Percentiles rank a stretch among this genome's conserved stretches.
Evolutionary conservation across 2,113 vertebrate genomes (phyloP).

Genomic region (Ardeotis arabs): DNA sequence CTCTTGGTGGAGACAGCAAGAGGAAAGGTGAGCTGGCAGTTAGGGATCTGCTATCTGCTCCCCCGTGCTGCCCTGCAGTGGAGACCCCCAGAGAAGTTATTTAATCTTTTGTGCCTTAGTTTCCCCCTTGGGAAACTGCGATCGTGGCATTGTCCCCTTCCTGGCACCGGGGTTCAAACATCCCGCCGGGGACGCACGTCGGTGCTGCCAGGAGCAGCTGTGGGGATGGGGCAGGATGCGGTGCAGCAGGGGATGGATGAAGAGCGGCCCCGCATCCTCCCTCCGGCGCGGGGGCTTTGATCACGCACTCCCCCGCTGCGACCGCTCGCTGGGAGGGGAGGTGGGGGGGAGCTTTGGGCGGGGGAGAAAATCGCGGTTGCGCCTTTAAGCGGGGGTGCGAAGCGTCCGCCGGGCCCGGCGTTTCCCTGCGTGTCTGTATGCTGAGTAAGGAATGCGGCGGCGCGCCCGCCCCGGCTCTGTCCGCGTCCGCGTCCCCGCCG

Average conservation of each 20-base stretch:
- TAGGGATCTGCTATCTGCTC: not conserved
- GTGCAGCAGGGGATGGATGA: not conserved
- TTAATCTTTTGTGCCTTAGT: conserved; percentile 16
- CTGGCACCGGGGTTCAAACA: not conserved
- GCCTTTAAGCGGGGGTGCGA: conserved; percentile 62
- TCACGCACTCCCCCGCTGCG: not conserved
- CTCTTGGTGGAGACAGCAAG: not conserved
- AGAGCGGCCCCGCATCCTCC: not conserved
- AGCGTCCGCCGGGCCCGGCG: conserved; percentile 64
- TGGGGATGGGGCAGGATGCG: not conserved
- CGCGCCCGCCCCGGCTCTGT: conserved; percentile 62
- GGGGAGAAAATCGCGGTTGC: conserved; percentile 18
- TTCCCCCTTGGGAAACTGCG: not conserved
- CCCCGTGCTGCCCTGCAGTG: not conserved
- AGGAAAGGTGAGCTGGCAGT: not conserved
- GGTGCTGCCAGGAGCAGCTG: not conserved
- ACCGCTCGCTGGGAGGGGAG: not conserved
- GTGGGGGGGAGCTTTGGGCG: not conserved
- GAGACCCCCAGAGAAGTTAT: not conserved
- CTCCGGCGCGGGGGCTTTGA: not conserved
- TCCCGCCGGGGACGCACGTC: not conserved
- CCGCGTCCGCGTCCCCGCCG: no score
- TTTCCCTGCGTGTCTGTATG: conserved; percentile 86
- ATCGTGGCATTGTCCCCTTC: not conserved
- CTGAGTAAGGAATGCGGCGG: conserved; percentile 93